phyloP scores from a whole-genome alignment of 2,888 invertebrate genomes.

The Limnephilus auricula region DNA sequence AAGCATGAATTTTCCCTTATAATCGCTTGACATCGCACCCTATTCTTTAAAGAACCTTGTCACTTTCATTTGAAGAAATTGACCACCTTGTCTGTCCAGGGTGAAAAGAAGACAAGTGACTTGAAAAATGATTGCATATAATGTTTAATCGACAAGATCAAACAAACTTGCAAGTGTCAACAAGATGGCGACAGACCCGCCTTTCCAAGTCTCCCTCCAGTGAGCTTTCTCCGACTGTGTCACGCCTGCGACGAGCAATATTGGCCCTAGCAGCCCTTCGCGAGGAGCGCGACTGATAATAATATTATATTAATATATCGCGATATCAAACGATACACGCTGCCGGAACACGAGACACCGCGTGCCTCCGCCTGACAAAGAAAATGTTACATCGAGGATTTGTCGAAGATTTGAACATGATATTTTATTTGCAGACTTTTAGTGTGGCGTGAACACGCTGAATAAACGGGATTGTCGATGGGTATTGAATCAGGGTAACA shows the following conservation, averaged over 20 bases:
- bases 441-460: neutral
- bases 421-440: neutral
- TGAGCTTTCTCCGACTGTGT: constrained; percentile 55
- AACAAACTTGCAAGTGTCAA: neutral
- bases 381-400: neutral
- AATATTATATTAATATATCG: constrained; percentile 53
- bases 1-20: too few relatives aligned
- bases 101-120: too few relatives aligned
- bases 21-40: too few relatives aligned
- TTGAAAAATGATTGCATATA: too few relatives aligned
- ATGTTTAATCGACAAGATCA: neutral
- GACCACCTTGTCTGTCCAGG: too few relatives aligned
- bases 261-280: constrained; percentile 58
- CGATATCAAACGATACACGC: constrained; percentile 41
- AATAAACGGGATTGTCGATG: neutral
- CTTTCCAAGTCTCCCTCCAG: neutral
- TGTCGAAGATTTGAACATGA: neutral
- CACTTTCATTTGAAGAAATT: too few relatives aligned
- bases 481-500: neutral
- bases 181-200: constrained; percentile 20
- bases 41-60: too few relatives aligned
- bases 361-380: neutral
- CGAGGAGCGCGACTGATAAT: constrained; percentile 27
- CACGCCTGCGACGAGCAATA: constrained; percentile 64
- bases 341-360: neutral